Conservation (phyloP, 2,888 invertebrate species). For the Athalia rosae region DNA sequence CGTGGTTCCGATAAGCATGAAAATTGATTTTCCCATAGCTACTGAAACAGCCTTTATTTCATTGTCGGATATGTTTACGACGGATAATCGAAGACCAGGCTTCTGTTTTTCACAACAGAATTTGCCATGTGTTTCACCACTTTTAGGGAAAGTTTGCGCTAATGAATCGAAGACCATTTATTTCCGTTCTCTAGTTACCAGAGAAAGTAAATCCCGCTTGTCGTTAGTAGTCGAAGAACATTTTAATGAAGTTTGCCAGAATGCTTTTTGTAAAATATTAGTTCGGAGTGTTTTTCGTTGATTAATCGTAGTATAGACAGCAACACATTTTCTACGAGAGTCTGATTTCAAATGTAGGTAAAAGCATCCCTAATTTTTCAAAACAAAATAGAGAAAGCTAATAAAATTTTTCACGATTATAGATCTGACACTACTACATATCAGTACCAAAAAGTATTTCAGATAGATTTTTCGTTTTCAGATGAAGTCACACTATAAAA, state of each 20-base stretch:
- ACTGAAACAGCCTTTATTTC: constrained; percentile 15
- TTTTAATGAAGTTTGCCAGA: constrained; percentile 17
- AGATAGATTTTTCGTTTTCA: constrained; percentile 23
- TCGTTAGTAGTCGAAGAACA: constrained; percentile 23
- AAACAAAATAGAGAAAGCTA: neutral
- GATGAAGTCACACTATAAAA: neutral
- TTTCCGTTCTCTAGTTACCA: neutral
- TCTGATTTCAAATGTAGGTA: neutral
- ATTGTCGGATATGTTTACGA: constrained; percentile 17
- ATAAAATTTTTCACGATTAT: neutral
- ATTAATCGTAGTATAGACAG: constrained; percentile 42
- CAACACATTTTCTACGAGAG: neutral
- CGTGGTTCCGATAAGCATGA: neutral
- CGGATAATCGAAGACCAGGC: constrained; percentile 20
- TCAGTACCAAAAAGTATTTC: constrained; percentile 42
- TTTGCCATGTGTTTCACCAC: constrained; percentile 29
- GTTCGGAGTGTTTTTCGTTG: constrained; percentile 41
- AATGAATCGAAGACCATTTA: constrained; percentile 52
- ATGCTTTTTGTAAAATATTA: constrained; percentile 24
- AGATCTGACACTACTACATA: constrained; percentile 29
- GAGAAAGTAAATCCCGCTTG: neutral
- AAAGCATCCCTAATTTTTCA: neutral
- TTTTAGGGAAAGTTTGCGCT: constrained; percentile 27
- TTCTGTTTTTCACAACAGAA: neutral
- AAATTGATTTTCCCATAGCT: constrained; percentile 10